Conservation (phyloP, 1,140 invertebrate genomes). For the Mamestra configurata region DNA sequence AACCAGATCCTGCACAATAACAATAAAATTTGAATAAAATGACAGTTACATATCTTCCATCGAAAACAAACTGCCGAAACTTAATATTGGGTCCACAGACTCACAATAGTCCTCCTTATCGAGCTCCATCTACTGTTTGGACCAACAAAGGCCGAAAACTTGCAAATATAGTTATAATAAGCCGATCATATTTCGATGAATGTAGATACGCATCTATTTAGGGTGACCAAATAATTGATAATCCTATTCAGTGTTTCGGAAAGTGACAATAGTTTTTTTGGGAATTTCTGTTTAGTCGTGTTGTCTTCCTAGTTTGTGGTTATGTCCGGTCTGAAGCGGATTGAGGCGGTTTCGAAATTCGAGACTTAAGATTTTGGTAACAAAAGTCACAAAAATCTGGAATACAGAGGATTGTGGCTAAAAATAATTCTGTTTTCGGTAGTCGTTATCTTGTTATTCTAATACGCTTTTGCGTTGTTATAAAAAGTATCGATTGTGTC, state of each 20-base stretch:
- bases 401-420: background rate
- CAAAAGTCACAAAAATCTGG: background rate
- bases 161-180: conserved; percentile 85
- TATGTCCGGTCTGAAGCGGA: conserved; percentile 60
- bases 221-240: conserved; percentile 76
- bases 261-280: conserved; percentile 58
- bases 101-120: conserved; percentile 72
- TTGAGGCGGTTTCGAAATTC: conserved; percentile 46
- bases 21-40: conserved; percentile 56
- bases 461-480: background rate
- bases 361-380: background rate
- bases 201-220: conserved; percentile 69
- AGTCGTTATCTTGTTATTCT: conserved; percentile 23
- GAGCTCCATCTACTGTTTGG: conserved; percentile 55
- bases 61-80: conserved; percentile 69
- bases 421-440: conserved; percentile 16
- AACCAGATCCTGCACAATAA: conserved; percentile 30
- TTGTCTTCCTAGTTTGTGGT: conserved; percentile 70
- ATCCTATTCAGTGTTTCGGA: conserved; percentile 40
- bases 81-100: conserved; percentile 56
- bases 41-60: conserved; percentile 64
- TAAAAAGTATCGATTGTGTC: conserved; percentile 11
- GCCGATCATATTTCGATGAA: conserved; percentile 76
- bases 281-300: conserved; percentile 61
- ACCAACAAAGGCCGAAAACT: conserved; percentile 73